Evolutionary conservation across 2,888 invertebrate genomes (phyloP), one percentile per base, ranked within the genome.

Genomic region (Orthonychiurus folsomi): DNA sequence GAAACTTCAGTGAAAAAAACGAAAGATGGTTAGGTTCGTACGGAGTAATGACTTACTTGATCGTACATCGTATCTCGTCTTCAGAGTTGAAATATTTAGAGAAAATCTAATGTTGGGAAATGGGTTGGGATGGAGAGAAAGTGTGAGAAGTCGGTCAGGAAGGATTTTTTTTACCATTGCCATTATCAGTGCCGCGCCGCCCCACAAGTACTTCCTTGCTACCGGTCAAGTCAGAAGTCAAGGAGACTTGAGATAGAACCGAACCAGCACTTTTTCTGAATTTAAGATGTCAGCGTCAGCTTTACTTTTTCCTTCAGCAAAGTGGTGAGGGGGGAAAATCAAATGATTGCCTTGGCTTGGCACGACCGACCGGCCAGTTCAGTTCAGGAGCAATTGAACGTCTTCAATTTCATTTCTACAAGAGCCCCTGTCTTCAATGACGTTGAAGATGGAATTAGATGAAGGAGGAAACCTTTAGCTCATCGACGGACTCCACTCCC

Each of bases 261-360:
- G 37, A 37, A 37, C 37, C 37, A 37, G 37, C 37, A 37, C 37
- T 37, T 37, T n/a, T n/a, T 37, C 37, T 15, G 15, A 37, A 37
- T 37, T 37, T 37, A 37, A 37, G 37, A 37, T 37, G 37, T 37
- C 37, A 37, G 37, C 37, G 37, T 37, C 37, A 37, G 37, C 37
- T 37, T n/a, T 37, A 37, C 37, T 37, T 37, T 37, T 15, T 37
- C 37, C 37, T 37, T 9, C 9, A 9, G 37, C 37, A n/a, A n/a
- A n/a, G n/a, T n/a, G n/a, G 37, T 37, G 37, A 37, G 37, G 37
- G 15, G 37, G 37, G 37, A 37, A 37, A 37, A 37, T 37, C 37
- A 37, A 37, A 37, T 37, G 37, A 37, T 37, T 37, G 37, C 9
- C 9, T 9, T 37, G 5, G 37, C 5, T 5, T 37, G 15, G 37